phyloP scores from a whole-genome alignment of 64 coral and sea anemone species.

The Pocillopora damicornis region DNA sequence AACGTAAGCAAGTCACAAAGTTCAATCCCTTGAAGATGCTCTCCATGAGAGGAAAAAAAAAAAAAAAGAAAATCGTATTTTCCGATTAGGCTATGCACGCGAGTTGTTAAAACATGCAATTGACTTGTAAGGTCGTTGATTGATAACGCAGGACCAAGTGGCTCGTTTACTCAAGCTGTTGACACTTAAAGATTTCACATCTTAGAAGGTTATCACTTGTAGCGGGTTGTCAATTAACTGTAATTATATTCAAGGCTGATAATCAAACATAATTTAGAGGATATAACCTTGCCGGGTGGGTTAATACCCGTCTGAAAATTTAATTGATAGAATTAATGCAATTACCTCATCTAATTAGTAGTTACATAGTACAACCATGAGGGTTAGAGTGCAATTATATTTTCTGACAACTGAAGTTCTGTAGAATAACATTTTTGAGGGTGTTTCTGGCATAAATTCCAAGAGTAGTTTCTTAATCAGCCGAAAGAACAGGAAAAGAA shows the following conservation, averaged over 20 bases:
- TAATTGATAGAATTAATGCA: background rate
- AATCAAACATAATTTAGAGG: background rate
- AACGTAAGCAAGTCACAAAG: too few species aligned
- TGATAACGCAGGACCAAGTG: background rate
- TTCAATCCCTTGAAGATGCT: too few species aligned
- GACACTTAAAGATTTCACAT: background rate
- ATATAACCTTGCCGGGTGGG: background rate
- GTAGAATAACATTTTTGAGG: background rate
- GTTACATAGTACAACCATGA: background rate
- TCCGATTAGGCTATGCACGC: background rate
- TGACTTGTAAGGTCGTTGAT: conserved; percentile 7
- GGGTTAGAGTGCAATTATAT: background rate
- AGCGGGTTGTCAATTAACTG: background rate
- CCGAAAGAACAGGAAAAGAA: background rate
- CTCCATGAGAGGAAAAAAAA: too few species aligned
- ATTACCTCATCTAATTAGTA: background rate
- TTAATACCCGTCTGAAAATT: background rate
- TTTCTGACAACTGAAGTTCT: background rate
- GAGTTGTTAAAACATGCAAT: background rate
- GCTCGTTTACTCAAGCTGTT: background rate
- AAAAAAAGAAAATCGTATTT: background rate
- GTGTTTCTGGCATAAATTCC: background rate
- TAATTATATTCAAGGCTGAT: background rate
- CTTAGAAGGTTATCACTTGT: background rate
- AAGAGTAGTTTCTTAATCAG: background rate